Conservation (phyloP, 2,888 invertebrate species). For the Synanthedon formicaeformis region DNA sequence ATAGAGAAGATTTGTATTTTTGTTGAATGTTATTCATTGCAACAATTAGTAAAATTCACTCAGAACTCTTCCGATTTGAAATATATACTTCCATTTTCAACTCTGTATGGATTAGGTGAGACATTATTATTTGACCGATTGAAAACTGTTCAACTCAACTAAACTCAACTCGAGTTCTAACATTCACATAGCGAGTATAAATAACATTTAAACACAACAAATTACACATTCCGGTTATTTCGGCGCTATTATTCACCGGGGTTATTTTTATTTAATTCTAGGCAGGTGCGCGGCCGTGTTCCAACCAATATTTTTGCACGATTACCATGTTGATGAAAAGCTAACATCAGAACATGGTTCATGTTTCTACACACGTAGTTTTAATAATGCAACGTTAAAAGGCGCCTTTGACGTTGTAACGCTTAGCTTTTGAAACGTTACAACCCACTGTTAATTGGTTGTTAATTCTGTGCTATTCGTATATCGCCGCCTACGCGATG, state of each 20-base stretch:
- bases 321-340: constrained; percentile 70
- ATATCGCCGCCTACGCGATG: background rate
- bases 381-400: constrained; percentile 35
- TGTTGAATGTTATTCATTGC: too few relatives aligned
- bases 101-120: too few relatives aligned
- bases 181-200: constrained; percentile 11
- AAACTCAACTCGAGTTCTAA: background rate
- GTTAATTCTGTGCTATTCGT: background rate
- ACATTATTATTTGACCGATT: too few relatives aligned
- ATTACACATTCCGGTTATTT: constrained; percentile 47
- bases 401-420: constrained; percentile 26
- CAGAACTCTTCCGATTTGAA: too few relatives aligned
- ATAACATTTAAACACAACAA: constrained; percentile 36
- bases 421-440: background rate
- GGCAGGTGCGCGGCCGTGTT: constrained; percentile 52
- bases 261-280: constrained; percentile 69
- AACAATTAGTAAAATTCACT: too few relatives aligned
- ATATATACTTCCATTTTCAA: too few relatives aligned
- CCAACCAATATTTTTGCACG: constrained; percentile 62
- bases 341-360: constrained; percentile 48
- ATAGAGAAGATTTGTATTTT: too few relatives aligned
- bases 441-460: background rate
- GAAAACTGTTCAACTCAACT: background rate
- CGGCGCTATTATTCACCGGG: constrained; percentile 30
- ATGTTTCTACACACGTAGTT: constrained; percentile 34